Percentiles rank a stretch among this genome's conserved stretches.
Evolutionary conservation across 2,888 invertebrate genomes (phyloP).

Genomic region (Ectemnius cavifrons): DNA sequence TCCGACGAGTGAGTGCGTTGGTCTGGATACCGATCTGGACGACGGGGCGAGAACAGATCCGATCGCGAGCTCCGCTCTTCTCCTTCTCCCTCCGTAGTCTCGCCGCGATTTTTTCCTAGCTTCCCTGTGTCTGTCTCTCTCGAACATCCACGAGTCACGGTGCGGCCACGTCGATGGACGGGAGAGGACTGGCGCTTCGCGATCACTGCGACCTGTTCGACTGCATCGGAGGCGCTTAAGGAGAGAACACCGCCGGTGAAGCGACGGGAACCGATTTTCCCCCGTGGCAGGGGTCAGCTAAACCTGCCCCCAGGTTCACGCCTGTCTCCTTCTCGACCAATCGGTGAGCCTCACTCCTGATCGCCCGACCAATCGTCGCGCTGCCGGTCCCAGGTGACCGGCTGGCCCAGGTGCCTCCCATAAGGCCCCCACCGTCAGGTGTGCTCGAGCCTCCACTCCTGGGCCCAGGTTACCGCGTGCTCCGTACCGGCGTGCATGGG

Average conservation of each 20-base stretch:
- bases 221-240: constrained; percentile 62
- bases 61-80: constrained; percentile 23
- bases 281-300: constrained; percentile 45
- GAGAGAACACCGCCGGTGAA: constrained; percentile 38
- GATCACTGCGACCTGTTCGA: constrained; percentile 74
- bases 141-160: constrained; percentile 69
- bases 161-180: constrained; percentile 77
- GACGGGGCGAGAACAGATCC: not conserved
- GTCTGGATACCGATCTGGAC: constrained; percentile 15
- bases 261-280: constrained; percentile 54
- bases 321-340: constrained; percentile 54
- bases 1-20: constrained; percentile 24
- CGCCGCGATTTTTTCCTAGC: not conserved
- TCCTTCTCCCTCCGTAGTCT: constrained; percentile 10
- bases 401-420: constrained; percentile 50
- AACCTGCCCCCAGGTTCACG: constrained; percentile 56
- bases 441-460: constrained; percentile 44
- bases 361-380: constrained; percentile 57
- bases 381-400: constrained; percentile 31
- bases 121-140: constrained; percentile 52
- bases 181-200: constrained; percentile 75
- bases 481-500: constrained; percentile 8
- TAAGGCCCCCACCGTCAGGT: constrained; percentile 44
- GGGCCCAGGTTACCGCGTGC: constrained; percentile 26
- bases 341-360: constrained; percentile 26